Base-by-base conservation (phyloP, 2,113 vertebrate species). In the Ptilorrhoa leucosticta region DNA sequence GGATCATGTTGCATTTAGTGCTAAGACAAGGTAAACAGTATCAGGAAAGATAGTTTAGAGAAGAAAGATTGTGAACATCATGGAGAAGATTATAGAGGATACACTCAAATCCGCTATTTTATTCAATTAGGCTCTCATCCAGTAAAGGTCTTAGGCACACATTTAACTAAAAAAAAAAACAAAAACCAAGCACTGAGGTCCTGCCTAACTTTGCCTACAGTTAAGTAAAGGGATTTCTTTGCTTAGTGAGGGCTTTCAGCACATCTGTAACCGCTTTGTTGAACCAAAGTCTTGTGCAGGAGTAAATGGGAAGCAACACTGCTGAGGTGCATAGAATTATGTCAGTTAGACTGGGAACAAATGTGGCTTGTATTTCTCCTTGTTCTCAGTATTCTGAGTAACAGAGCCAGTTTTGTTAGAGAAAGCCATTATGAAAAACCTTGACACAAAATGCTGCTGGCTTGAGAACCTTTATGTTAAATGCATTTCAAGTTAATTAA, bases 1-100 rank as follows among this genome's bases (percentile, higher is more conserved):
- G 13, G 88, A 92, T 96, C 79, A 66, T 42, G 27, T 77, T 89
- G 68, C 51, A 70, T 86, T 97, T 93, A 92, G 53, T 21, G 15
- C 85, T 95, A 96, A 96, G 92, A 88, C 79, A 93, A 95, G 33
- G 39, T 70, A 97, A 97, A 95, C 79, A 93, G 16, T 42, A 42
- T 70, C 64, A 66, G 89, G 89, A 76, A 73, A 73, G 42, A 81
- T 16, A 93, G 90, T 95, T 95, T 66, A 86, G 54, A 93, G 22
- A 79, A 88, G 83, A 77, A 88, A 90, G 75, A 87, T 30, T 70
- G 45, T 63, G 86, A 66, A 80, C 23, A 6, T 86, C 92, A 70
- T 83, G 50, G 63, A 86, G 63, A 72, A 86, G 86, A 94, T 97
- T 96, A 95, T 22, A 90, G 75, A 22, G 79, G 76, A 96, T 95